Conservation (phyloP, 2,888 invertebrate genomes). For the Poecilobothrus nobilitatus region DNA sequence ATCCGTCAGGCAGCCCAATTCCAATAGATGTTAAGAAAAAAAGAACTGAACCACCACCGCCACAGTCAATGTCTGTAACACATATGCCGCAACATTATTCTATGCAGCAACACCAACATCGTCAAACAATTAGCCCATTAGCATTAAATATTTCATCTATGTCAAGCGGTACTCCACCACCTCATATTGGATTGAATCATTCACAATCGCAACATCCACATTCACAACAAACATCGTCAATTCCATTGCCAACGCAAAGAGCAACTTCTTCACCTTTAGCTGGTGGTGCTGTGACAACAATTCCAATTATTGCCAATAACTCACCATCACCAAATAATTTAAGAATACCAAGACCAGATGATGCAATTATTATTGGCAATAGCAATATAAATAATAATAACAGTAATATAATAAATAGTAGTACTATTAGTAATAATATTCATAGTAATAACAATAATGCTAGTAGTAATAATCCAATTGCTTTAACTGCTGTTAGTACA, state of each 20-base stretch:
- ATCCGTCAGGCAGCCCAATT: conserved; percentile 44
- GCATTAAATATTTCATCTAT: conserved; percentile 22
- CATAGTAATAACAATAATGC: not conserved
- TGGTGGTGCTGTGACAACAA: conserved; percentile 30
- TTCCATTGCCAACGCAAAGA: not conserved
- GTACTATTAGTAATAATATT: not conserved
- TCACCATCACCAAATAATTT: conserved; percentile 44
- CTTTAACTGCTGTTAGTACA: conserved; percentile 52
- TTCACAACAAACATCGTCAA: not conserved
- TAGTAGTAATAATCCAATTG: conserved; percentile 30
- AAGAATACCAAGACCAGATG: conserved; percentile 46
- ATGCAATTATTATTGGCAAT: not conserved
- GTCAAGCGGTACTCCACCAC: conserved; percentile 24
- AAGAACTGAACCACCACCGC: conserved; percentile 47
- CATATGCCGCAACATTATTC: not conserved
- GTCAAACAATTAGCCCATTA: conserved; percentile 19
- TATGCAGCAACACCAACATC: not conserved
- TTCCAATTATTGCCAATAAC: conserved; percentile 42
- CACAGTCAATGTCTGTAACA: conserved; percentile 12
- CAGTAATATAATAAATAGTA: not conserved
- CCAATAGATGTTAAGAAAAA: conserved; percentile 57
- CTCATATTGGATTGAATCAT: conserved; percentile 10
- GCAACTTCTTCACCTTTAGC: conserved; percentile 46
- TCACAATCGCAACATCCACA: conserved; percentile 23
- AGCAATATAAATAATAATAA: not conserved